These are phyloP conservation scores for Lepus timidus DNA, from an alignment of 2,113 vertebrate species.

Conservation along the genomic window DNA sequence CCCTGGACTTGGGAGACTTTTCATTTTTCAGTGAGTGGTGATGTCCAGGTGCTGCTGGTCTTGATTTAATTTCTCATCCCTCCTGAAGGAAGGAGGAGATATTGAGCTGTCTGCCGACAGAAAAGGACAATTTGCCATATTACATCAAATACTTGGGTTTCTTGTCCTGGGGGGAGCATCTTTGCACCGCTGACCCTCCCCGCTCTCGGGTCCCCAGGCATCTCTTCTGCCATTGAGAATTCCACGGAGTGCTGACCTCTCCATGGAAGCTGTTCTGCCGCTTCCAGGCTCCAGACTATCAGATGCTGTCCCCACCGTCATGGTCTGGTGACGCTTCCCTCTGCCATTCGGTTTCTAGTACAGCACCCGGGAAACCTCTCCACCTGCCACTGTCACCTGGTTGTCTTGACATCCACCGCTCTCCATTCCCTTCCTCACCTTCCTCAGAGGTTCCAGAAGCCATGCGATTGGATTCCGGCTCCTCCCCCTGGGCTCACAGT, in stretches of 20 bases:
- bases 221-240: not conserved
- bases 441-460: not conserved
- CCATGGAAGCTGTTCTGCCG: not conserved
- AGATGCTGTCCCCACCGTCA: not conserved
- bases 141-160: not conserved
- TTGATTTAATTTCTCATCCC: not conserved
- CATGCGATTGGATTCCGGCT: not conserved
- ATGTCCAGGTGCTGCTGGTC: not conserved
- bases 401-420: not conserved
- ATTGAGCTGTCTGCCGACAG: not conserved
- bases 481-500: not conserved
- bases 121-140: not conserved
- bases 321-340: not conserved
- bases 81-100: not conserved
- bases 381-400: not conserved
- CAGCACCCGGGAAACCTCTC: not conserved
- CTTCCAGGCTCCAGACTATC: not conserved
- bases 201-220: not conserved
- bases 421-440: not conserved
- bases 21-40: not conserved
- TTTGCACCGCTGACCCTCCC: not conserved
- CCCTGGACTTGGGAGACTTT: not conserved
- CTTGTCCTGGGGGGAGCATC: not conserved
- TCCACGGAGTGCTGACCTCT: not conserved
- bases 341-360: not conserved